A percentile compares a stretch with the other conserved stretches of the same genome.
phyloP scores from a whole-genome alignment of 2,797 vertebrate species.

The Lutjanus campechanus region DNA sequence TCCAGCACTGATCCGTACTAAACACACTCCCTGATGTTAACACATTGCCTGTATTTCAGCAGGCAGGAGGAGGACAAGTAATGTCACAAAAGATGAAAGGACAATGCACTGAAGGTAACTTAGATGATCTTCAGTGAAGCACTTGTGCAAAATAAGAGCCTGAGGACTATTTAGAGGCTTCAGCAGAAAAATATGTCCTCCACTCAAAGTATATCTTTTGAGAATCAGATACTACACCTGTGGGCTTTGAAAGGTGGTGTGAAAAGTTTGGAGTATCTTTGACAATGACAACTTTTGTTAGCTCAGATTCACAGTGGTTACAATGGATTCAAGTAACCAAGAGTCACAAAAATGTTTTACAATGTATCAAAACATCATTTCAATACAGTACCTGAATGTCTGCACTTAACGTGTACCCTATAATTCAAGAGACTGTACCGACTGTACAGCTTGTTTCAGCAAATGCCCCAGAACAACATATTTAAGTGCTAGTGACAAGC shows the following conservation, averaged over 20 bases:
- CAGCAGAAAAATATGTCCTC: neutral
- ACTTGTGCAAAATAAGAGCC: neutral
- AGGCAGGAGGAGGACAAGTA: neutral
- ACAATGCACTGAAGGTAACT: slow-evolving; percentile 8
- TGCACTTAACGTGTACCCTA: neutral
- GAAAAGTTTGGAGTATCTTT: neutral
- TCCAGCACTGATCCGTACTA: neutral
- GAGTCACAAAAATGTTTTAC: neutral
- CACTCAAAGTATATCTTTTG: neutral
- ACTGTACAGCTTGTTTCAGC: too few species aligned
- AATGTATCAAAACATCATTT: neutral
- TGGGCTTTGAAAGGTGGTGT: neutral
- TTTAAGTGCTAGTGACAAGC: neutral
- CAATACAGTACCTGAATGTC: neutral
- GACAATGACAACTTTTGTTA: neutral
- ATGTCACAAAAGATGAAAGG: neutral
- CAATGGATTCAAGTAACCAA: slow-evolving; percentile 7
- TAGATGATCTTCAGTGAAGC: slow-evolving; percentile 15
- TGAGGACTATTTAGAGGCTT: neutral
- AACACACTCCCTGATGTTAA: neutral
- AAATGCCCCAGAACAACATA: neutral
- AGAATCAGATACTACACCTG: neutral
- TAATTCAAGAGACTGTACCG: too few species aligned
- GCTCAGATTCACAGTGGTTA: neutral
- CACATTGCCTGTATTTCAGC: neutral